Base-by-base conservation (phyloP, 1,140 invertebrate species). In the Lysiphlebus fabarum region DNA sequence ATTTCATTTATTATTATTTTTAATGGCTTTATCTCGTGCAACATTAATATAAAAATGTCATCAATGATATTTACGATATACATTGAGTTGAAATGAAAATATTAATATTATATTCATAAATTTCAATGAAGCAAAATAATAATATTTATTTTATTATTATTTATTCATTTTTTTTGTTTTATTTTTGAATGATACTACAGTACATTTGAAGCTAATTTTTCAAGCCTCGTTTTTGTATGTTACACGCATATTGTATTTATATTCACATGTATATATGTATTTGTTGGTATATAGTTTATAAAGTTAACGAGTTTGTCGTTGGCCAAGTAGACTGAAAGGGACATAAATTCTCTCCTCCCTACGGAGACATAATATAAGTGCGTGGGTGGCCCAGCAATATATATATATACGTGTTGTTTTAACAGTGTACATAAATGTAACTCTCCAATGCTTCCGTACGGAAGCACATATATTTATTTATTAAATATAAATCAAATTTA, bases 291-390 rank as follows among this genome's bases (percentile, higher is more conserved):
- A 14, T 55, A 8, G 40, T 41, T 47, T 26, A 14, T 44, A n/a
- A 17, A 14, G 12, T 36, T 59, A 59, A 59, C 49, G 57, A 59
- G 49, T 58, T 26, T n/a, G 40, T 38, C 17, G 44, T 48, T 58
- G 57, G 57, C 40, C 45, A 36, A 26, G 36, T 48, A 48, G 56
- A 34, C 48, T 42, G 36, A 26, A 4, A 26, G 17, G 17, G 42
- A 49, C 50, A 59, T 59, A 59, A 59, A 59, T 59, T 41, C 40
- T 59, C 47, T 59, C 57, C 47, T 49, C 47, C 37, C 36, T 49
- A 59, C 57, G 49, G 40, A 47, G 11, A 45, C 40, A 45, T 41
- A 9, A 11, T 37, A 37, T 42, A 53, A 59, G 42, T 59, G 57
- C 57, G 57, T 59, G 57, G 57, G 57, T 59, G 57, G 57, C 41